A percentile compares a stretch with the other conserved stretches of the same genome.
These are phyloP conservation scores for Chaetophractus vellerosus DNA, from an alignment of 2,797 vertebrate genomes.

Conservation along the genomic window DNA sequence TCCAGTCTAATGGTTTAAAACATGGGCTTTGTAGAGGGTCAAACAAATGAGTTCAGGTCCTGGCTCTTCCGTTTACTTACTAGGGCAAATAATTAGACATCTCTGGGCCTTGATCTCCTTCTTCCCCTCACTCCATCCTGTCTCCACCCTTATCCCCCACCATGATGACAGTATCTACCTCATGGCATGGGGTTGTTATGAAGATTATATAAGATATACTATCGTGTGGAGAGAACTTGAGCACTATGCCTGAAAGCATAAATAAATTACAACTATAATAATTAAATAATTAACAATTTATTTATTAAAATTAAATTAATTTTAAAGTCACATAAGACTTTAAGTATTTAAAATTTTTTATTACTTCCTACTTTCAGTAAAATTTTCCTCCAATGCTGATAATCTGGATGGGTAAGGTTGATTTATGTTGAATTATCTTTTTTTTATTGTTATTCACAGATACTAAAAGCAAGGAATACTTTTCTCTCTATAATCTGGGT, in stretches of 20 bases:
- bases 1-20: conserved; percentile 1
- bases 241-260: background rate
- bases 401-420: background rate
- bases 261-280: background rate
- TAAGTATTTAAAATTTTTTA: background rate
- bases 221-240: background rate
- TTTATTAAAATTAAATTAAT: conserved; percentile 33
- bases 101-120: background rate
- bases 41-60: background rate
- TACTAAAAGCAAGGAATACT: conserved; percentile 30
- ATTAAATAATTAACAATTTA: no score
- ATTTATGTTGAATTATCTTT: conserved; percentile 4
- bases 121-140: no score
- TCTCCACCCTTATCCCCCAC: no score
- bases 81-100: background rate
- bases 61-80: background rate
- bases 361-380: conserved; percentile 50
- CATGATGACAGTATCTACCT: background rate
- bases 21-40: background rate
- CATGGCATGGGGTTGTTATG: background rate
- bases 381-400: conserved; percentile 18
- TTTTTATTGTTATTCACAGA: conserved; percentile 7
- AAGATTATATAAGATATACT: background rate
- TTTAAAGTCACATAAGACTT: conserved; percentile 32
- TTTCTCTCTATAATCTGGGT: conserved; percentile 17